A percentile compares a stretch with the other conserved stretches of the same genome.
Conservation (phyloP, 2,888 invertebrate species). For the Muscina levida region DNA sequence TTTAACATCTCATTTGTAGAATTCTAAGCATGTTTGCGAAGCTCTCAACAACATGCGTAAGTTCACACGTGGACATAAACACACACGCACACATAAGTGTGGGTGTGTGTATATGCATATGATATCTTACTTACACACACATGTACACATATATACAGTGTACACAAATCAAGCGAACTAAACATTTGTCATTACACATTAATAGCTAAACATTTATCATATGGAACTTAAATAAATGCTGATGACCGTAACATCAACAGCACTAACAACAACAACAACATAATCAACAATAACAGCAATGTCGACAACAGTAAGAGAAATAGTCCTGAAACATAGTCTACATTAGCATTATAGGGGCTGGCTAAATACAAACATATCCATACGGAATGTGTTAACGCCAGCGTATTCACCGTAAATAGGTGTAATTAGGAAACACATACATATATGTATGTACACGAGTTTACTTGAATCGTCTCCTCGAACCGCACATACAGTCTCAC, state of each 20-base stretch:
- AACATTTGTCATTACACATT: constrained; percentile 77
- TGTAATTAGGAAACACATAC: constrained; percentile 55
- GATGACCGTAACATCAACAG: constrained; percentile 52
- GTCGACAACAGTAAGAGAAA: too few relatives aligned
- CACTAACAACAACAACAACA: constrained; percentile 32
- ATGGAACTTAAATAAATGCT: constrained; percentile 67
- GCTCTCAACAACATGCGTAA: constrained; percentile 16
- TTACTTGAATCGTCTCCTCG: background rate
- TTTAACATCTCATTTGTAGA: constrained; percentile 23
- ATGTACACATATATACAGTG: background rate
- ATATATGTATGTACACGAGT: background rate
- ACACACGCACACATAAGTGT: constrained; percentile 10
- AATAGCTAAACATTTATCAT: constrained; percentile 78
- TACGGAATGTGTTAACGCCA: background rate
- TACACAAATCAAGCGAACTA: constrained; percentile 51
- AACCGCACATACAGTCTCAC: constrained; percentile 5
- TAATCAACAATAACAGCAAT: background rate
- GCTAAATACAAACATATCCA: background rate
- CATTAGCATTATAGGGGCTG: constrained; percentile 32
- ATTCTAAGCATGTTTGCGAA: constrained; percentile 43
- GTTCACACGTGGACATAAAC: background rate
- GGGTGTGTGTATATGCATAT: too few relatives aligned
- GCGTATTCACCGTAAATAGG: constrained; percentile 56
- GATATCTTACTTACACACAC: constrained; percentile 31
- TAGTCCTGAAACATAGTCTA: background rate